These are phyloP conservation scores for Corythoichthys intestinalis DNA, from an alignment of 2,113 vertebrate species.

Conservation along the genomic window DNA sequence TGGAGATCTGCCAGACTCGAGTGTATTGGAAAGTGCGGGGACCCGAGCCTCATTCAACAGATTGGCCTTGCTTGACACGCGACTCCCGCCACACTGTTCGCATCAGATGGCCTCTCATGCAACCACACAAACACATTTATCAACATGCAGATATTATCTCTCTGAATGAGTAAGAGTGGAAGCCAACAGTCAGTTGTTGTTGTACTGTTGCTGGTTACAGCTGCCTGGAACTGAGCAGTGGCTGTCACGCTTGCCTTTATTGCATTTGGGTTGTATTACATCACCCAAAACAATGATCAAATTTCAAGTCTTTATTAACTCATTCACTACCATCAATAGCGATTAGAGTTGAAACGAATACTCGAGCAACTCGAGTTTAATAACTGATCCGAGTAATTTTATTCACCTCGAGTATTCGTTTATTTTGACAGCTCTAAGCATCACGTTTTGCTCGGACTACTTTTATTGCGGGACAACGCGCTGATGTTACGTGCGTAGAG, in stretches of 20 bases:
- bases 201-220: neutral
- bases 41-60: conserved; percentile 55
- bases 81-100: conserved; percentile 44
- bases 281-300: neutral
- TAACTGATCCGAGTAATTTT: too few species aligned
- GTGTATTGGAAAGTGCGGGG: conserved; percentile 47
- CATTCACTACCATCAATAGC: too few species aligned
- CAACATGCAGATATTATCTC: conserved; percentile 4
- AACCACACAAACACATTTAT: neutral
- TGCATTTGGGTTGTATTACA: neutral
- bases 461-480: too few species aligned
- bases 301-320: too few species aligned
- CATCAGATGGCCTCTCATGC: conserved; percentile 6
- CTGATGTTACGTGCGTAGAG: too few species aligned
- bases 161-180: neutral
- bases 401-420: too few species aligned
- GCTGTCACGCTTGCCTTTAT: neutral
- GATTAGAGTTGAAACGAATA: too few species aligned
- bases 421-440: too few species aligned
- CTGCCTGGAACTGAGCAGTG: neutral
- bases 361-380: too few species aligned
- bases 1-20: conserved; percentile 32
- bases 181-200: neutral
- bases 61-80: conserved; percentile 49
- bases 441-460: too few species aligned